phyloP scores from a whole-genome alignment of 2,797 vertebrate species.

The Hephaestus fuliginosus region DNA sequence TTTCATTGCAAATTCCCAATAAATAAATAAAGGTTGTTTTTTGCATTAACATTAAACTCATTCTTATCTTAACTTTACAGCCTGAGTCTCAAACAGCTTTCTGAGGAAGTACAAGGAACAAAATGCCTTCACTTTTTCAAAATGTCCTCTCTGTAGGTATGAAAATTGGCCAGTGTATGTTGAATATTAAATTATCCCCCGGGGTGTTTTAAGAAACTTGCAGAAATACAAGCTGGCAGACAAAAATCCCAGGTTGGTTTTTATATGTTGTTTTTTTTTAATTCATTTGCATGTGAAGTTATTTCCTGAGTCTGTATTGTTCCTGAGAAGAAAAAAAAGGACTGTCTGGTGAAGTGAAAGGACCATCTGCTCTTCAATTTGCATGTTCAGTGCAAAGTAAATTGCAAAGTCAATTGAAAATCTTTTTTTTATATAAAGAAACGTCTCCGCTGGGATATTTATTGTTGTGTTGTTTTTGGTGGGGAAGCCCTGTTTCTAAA shows the following conservation, averaged over 20 bases:
- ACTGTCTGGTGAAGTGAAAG: conserved; percentile 13
- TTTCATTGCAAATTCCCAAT: too few relatives aligned
- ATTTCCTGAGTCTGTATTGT: conserved; percentile 20
- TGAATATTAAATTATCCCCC: neutral
- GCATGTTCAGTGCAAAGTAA: conserved; percentile 34
- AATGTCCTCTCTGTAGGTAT: neutral
- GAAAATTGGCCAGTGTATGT: neutral
- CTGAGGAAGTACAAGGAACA: neutral
- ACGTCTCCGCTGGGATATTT: neutral
- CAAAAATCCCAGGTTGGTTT: conserved; percentile 12
- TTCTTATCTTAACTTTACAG: neutral
- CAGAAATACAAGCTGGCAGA: neutral
- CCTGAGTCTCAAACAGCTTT: neutral
- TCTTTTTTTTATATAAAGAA: conserved; percentile 10
- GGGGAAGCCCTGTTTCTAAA: neutral
- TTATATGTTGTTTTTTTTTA: conserved; percentile 10
- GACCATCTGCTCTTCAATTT: conserved; percentile 37
- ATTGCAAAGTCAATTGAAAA: neutral
- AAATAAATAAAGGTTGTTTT: too few relatives aligned
- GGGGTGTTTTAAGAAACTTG: neutral
- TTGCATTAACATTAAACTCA: neutral
- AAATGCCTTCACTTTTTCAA: neutral
- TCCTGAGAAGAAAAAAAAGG: conserved; percentile 12
- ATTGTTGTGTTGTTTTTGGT: conserved; percentile 17
- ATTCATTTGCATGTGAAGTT: conserved; percentile 28